phyloP scores from a whole-genome alignment of 2,113 vertebrate genomes.

The Leuciscus idus region DNA sequence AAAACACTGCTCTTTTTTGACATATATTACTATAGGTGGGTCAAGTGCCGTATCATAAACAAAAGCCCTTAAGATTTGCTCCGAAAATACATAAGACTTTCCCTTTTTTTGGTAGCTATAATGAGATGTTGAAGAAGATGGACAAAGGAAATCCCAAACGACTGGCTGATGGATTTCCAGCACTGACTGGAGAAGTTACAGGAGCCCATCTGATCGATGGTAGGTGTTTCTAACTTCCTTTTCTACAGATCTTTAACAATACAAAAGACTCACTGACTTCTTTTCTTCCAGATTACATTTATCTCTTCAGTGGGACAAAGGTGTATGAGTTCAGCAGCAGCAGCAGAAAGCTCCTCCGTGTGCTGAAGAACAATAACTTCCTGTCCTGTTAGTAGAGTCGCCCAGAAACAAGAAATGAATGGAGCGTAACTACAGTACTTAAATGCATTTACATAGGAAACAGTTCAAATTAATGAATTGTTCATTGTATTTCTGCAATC shows the following conservation, averaged over 20 bases:
- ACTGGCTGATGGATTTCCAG: conserved; percentile 69
- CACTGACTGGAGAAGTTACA: conserved; percentile 72
- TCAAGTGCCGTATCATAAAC: background rate
- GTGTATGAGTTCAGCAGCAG: conserved; percentile 70
- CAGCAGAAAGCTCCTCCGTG: background rate
- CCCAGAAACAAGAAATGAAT: background rate
- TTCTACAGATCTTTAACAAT: background rate
- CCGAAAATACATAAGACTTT: background rate
- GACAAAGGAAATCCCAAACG: conserved; percentile 77
- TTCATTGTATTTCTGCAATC: background rate
- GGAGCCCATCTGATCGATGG: conserved; percentile 78
- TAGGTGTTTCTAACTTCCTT: conserved; percentile 63
- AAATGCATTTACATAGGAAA: background rate
- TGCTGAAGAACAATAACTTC: background rate
- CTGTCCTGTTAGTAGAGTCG: background rate
- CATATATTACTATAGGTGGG: conserved; percentile 84
- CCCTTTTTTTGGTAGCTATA: conserved; percentile 74
- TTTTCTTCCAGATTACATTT: conserved; percentile 76
- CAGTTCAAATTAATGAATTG: background rate
- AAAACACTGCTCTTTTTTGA: conserved; percentile 86
- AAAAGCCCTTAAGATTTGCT: background rate
- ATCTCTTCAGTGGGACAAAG: conserved; percentile 79
- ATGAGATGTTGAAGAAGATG: conserved; percentile 77
- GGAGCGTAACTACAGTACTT: background rate
- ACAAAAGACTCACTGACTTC: background rate